phyloP scores from a whole-genome alignment of 2,888 invertebrate species.

The Bombylius major region DNA sequence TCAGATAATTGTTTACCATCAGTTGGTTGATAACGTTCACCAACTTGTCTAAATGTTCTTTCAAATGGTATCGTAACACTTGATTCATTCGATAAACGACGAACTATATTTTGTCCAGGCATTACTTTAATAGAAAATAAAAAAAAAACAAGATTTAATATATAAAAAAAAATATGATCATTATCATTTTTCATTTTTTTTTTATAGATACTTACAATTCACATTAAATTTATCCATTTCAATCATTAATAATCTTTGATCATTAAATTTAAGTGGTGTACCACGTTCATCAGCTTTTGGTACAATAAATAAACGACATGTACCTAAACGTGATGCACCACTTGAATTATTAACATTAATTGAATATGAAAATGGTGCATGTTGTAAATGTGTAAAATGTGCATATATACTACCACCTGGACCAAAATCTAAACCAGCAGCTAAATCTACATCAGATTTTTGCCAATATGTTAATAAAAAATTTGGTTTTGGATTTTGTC shows the following conservation, averaged over 20 bases:
- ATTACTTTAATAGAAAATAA: constrained; percentile 41
- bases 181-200: not conserved
- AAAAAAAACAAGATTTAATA: not conserved
- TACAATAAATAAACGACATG: constrained; percentile 53
- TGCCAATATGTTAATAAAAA: constrained; percentile 63
- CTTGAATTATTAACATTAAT: constrained; percentile 46
- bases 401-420: constrained; percentile 57
- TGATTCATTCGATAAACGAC: constrained; percentile 53
- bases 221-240: constrained; percentile 56
- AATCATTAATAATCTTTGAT: constrained; percentile 48
- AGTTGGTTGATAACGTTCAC: constrained; percentile 40
- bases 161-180: not conserved
- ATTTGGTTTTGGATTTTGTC: constrained; percentile 36
- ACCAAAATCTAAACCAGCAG: constrained; percentile 68
- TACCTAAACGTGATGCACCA: constrained; percentile 39
- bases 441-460: constrained; percentile 64
- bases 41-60: constrained; percentile 61
- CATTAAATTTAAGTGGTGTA: constrained; percentile 42
- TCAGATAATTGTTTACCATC: constrained; percentile 36
- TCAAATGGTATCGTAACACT: constrained; percentile 74
- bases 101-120: constrained; percentile 53
- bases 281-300: constrained; percentile 54
- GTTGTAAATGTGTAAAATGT: constrained; percentile 65
- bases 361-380: constrained; percentile 54
- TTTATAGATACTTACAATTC: constrained; percentile 39